phyloP scores from a whole-genome alignment of 2,888 invertebrate genomes.

The Ditula angustiorana region DNA sequence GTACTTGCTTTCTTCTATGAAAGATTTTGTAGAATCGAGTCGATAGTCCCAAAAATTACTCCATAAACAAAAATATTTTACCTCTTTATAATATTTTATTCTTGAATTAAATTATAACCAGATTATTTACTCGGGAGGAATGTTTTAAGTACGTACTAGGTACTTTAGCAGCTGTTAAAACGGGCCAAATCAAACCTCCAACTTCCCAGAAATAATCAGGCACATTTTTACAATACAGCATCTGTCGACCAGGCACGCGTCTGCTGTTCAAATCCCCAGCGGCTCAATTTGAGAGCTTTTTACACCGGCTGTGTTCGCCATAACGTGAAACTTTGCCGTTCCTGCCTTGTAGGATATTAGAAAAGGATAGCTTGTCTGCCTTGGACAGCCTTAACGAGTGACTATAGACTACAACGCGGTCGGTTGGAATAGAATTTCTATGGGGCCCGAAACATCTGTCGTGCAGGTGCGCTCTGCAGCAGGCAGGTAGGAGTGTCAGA shows the following conservation, averaged over 20 bases:
- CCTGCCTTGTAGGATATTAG: background rate
- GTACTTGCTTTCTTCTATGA: no score
- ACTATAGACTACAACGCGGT: background rate
- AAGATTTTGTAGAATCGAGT: no score
- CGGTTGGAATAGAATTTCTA: conserved; percentile 35
- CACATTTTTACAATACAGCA: conserved; percentile 25
- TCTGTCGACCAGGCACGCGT: conserved; percentile 31
- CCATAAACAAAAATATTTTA: no score
- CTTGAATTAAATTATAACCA: no score
- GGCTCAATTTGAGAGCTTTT: conserved; percentile 17
- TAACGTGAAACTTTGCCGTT: background rate
- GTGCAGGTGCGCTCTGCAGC: conserved; percentile 65
- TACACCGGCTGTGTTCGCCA: background rate
- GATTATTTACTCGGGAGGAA: no score
- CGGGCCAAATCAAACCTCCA: background rate
- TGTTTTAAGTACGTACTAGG: background rate
- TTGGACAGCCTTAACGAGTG: background rate
- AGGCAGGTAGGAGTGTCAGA: conserved; percentile 47
- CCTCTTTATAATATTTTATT: no score
- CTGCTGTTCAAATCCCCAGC: conserved; percentile 5
- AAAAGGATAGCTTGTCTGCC: conserved; percentile 10
- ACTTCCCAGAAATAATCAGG: background rate
- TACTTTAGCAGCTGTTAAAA: background rate
- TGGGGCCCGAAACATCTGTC: conserved; percentile 67
- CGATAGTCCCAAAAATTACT: no score